A percentile compares a stretch with the other conserved stretches of the same genome.
Conservation (phyloP, 2,797 vertebrate genomes). For the Sphaeramia orbicularis region DNA sequence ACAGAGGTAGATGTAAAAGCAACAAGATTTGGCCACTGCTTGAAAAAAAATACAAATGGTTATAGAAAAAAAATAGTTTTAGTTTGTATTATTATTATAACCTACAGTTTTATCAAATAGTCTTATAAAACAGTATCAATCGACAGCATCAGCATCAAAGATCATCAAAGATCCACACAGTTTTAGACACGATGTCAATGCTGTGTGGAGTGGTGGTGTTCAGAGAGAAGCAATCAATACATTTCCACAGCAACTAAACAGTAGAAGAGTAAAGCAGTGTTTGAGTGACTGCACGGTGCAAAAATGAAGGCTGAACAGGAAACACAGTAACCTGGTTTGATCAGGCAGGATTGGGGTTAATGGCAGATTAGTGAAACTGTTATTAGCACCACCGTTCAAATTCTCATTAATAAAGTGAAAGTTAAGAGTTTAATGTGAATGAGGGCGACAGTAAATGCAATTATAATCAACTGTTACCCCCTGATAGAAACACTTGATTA, state of each 20-base stretch:
- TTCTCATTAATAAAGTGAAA: conserved; percentile 43
- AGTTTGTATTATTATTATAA: no score
- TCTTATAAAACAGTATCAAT: no score
- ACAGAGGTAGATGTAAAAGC: no score
- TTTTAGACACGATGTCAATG: conserved; percentile 3
- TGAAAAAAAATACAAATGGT: no score
- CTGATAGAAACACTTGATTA: conserved; percentile 2
- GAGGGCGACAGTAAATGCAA: conserved; percentile 10
- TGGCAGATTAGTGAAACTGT: conserved; percentile 47
- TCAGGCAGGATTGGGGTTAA: conserved; percentile 53
- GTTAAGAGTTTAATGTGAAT: conserved; percentile 44
- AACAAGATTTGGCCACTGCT: no score
- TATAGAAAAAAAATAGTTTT: no score
- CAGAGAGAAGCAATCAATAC: conserved; percentile 7
- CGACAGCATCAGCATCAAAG: no score
- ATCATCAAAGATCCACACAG: no score
- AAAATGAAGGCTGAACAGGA: neutral
- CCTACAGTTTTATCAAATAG: no score
- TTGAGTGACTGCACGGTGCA: no score
- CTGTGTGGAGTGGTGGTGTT: neutral
- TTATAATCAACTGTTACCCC: conserved; percentile 2
- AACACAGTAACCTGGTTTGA: conserved; percentile 14
- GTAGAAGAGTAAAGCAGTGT: no score
- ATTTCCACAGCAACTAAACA: neutral
- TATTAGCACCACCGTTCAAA: conserved; percentile 38